These are phyloP conservation scores for Procambarus clarkii DNA, from an alignment of 1,140 invertebrate genomes.

Conservation along the genomic window DNA sequence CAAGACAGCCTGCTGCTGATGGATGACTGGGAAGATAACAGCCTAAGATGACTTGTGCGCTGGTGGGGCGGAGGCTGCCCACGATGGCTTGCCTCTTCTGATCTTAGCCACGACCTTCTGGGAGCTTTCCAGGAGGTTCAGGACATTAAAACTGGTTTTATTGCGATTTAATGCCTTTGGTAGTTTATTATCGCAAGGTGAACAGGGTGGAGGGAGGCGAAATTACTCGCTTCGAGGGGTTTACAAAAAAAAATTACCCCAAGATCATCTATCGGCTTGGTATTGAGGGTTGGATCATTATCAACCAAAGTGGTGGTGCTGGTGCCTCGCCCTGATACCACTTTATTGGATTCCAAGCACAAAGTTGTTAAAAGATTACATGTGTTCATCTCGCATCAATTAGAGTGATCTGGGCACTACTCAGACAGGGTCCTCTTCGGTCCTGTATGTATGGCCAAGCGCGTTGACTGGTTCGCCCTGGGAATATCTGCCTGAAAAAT, in stretches of 20 bases:
- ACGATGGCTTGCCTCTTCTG: not conserved
- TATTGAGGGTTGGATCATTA: slow-evolving; percentile 13
- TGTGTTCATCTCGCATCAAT: not conserved
- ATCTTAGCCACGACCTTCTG: slow-evolving; percentile 44
- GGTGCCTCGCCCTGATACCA: slow-evolving; percentile 22
- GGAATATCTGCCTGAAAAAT: slow-evolving; percentile 3
- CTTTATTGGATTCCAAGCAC: not conserved
- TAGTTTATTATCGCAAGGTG: slow-evolving; percentile 53
- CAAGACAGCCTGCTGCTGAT: slow-evolving; percentile 60
- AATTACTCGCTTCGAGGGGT: slow-evolving; percentile 50
- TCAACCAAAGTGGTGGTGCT: slow-evolving; percentile 29
- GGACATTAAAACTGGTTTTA: slow-evolving; percentile 66
- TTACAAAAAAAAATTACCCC: not conserved
- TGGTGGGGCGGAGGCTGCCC: slow-evolving; percentile 28
- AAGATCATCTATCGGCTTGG: slow-evolving; percentile 38
- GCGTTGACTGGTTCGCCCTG: not conserved
- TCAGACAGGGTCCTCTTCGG: too few relatives aligned
- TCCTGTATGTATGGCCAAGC: too few relatives aligned
- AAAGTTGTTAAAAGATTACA: not conserved
- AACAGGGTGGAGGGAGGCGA: slow-evolving; percentile 47
- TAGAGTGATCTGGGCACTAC: not conserved
- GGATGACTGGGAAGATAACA: slow-evolving; percentile 67
- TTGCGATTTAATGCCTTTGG: slow-evolving; percentile 64
- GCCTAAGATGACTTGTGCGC: slow-evolving; percentile 65
- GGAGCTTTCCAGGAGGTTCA: slow-evolving; percentile 61